phyloP scores from a whole-genome alignment of 2,888 invertebrate species.

The Metacarcinus magister region DNA sequence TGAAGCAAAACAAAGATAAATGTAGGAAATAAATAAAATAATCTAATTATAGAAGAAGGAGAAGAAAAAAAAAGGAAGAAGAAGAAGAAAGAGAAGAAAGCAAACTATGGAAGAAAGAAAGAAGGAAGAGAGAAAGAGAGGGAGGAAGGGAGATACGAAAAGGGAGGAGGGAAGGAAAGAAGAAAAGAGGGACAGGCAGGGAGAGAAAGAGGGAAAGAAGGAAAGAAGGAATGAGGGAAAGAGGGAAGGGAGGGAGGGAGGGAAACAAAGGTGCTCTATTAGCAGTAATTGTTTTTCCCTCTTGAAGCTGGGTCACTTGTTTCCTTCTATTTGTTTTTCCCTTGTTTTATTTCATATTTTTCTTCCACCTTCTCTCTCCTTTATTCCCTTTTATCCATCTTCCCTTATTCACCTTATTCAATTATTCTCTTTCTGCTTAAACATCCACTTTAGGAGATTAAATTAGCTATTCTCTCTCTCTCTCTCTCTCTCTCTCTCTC shows the following conservation, averaged over 20 bases:
- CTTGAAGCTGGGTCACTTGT: not conserved
- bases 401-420: too few relatives aligned
- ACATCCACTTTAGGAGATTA: not conserved
- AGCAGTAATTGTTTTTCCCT: conserved; percentile 5
- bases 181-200: not conserved
- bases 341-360: too few relatives aligned
- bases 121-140: not conserved
- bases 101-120: not conserved
- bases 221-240: not conserved
- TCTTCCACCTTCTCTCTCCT: too few relatives aligned
- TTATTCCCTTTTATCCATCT: too few relatives aligned
- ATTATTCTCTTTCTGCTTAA: not conserved
- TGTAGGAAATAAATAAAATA: not conserved
- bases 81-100: not conserved
- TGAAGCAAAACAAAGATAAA: not conserved
- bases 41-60: not conserved
- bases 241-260: not conserved
- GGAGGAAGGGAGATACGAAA: not conserved
- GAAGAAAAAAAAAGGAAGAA: not conserved
- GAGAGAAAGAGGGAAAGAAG: not conserved
- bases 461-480: not conserved
- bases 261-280: not conserved
- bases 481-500: conserved; percentile 38
- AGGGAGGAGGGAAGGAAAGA: not conserved
- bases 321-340: not conserved